Evolutionary conservation across 2,113 vertebrate genomes (phyloP), one percentile per base, ranked within the genome.

Genomic region (Catharus minimus): DNA sequence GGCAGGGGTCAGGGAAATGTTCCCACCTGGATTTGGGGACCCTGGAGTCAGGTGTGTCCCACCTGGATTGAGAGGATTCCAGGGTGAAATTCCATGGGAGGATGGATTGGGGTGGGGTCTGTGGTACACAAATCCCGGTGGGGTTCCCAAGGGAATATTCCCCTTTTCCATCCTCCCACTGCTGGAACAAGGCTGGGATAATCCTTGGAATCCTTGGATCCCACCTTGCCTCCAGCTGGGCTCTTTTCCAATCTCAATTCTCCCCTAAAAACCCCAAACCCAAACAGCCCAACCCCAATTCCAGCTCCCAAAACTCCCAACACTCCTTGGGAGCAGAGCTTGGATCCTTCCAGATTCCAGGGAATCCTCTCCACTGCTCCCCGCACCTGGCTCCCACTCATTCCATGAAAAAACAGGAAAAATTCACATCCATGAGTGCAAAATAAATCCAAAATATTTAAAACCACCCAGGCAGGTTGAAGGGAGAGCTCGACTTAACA

Each of bases 401-500:
- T 68, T 68, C 33, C 28, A 5, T 52, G 36, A 36, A 28, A 76
- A 62, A 77, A 6, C 28, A 10, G 47, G 75, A 55, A 20, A 38
- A 78, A 36, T 0, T 19, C 2, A 3, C 5, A 3, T 14, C 46
- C 5, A 66, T 73, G 75, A 14, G 41, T 10, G 71, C 19, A 7
- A 50, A 22, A 49, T 2, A 26, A 65, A 7, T 43, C 43, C 33
- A 0, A 49, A 61, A 4, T 28, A 10, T n/a, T 53, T 4, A 7
- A 49, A 65, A 46, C 19, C 22, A 15, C 10, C 65, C 22, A 27
- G 28, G 62, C 20, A 88, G 68, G 71, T 41, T 33, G 62, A 36
- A 24, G 15, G 33, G 55, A 66, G 44, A 44, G 50, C 46, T 69
- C 27, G 2, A 1, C 5, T 44, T 10, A 2, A 6, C 1, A 3